Evolutionary conservation across 2,113 vertebrate species (phyloP), one percentile per base, ranked within the genome.

Genomic region (Noturus placidus): DNA sequence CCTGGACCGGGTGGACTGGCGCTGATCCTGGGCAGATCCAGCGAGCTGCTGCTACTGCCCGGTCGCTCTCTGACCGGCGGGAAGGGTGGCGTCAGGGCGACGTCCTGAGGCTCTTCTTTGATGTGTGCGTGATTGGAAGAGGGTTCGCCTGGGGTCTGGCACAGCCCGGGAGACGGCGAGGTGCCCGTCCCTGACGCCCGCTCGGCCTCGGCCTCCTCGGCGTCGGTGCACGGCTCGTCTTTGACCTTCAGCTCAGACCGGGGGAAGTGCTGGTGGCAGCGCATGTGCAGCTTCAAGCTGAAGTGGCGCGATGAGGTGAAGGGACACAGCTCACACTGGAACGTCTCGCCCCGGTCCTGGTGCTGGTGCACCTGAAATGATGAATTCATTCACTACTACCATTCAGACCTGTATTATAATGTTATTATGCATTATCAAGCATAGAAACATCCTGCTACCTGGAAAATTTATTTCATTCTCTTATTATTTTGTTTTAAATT

Each of bases 251-350:
- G 94, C 93, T 98, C 98, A 89, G 96, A 95, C 94, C 97, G 96
- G 84, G 98, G 97, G 94, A 99, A 99, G 95, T 99, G 98, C 93
- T 99, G 98, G 94, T 99, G 98, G 94, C 98, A 99, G 92, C 98
- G 98, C 98, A 99, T 99, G 94, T 99, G 98, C 91, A 99, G 97
- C 93, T 99, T 99, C 93, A 99, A 96, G 96, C 98, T 99, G 96
- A 99, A 99, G 95, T 99, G 98, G 92, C 98, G 98, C 19, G 98
- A 99, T 85, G 98, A 99, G 88, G 98, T 99, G 94, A 99, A 99
- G 91, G 98, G 98, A 93, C 98, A 99, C 30, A 99, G 97, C 94
- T 99, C 98, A 89, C 98, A 99, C 84, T 99, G 98, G 93, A 99
- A 99, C 46, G 98, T 99, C 95, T 99, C 98, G 78, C 98, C 98